Evolutionary conservation across 2,113 vertebrate genomes (phyloP), one percentile per base, ranked within the genome.

Genomic region (Cacatua alba): DNA sequence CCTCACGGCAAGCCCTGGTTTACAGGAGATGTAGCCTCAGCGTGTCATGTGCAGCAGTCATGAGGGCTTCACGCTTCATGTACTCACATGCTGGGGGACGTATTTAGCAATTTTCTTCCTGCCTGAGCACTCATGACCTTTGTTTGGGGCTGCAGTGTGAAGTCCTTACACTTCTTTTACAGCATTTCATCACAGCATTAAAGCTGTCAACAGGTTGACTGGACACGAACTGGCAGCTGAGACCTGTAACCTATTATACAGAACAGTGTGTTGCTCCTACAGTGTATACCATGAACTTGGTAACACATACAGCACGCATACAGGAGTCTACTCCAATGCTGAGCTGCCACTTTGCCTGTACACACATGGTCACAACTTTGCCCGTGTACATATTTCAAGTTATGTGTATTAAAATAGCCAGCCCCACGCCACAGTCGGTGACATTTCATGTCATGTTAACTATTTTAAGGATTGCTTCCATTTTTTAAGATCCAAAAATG

Each of bases 271-370:
- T 35, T 55, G 20, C 39, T 63, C 25, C 39, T 31, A 2, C 25
- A 2, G 7, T 2, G 5, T 7, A 3, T 41, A 9, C 29, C 31
- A 25, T 8, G 21, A 55, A 7, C 19, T 49, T n/a, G 19, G 39
- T 0, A 0, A 46, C 35, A 37, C 16, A 11, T 39, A 70, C 1
- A 48, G 23, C 33, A 57, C 11, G 3, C 10, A 1, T 10, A 44
- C 0, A 1, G 23, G 16, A 55, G 39, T 3, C 10, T 10, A 1
- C 37, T 24, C 1, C 3, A 13, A 0, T 8, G 11, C 0, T 28
- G 13, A 53, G 46, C 46, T 59, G 55, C 31, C 55, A 2, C 48
- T 52, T 81, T 71, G 26, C 20, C 63, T 31, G 21, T 25, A 41
- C 43, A 14, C 8, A 21, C 10, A 17, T 1, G 24, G 31, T 49